Evolutionary conservation across 1,140 invertebrate species (phyloP), one percentile per base, ranked within the genome.

Genomic region (Papilio helenus): DNA sequence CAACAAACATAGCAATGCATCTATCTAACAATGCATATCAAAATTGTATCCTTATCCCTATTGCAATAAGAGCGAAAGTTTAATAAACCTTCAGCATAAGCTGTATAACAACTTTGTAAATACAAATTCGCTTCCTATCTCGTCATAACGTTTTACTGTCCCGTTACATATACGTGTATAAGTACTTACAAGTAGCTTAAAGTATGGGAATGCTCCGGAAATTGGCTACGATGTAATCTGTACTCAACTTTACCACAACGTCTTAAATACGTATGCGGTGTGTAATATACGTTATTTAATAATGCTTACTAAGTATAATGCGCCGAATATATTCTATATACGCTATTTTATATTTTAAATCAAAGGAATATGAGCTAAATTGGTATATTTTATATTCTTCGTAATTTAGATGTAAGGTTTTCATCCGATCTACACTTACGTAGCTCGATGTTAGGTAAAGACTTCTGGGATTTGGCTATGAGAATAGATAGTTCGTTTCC

Each of bases 131-230:
- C 85, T 86, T 88, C 87, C 86, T 88, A 89, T 90, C 88, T 90
- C 84, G 86, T 88, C 88, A 90, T 92, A 90, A 90, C 85, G 84
- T 92, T 92, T 89, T 90, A 90, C 84, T 86, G 86, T 86, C 84
- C 81, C 83, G 80, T 86, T 87, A 87, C 80, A 71, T 84, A 84
- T 81, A 81, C 68, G 81, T 81, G 73, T 29, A 72, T 82, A 85
- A 82, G 79, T 82, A 87, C 77, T 80, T 82, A 84, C 81, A 84
- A 87, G 85, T 85, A 79, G 79, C 82, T 86, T 87, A 81, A 81
- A 82, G 83, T 85, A 89, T 83, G 84, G 72, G 83, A 85, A 89
- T 89, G 83, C 86, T 85, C 85, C 79, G 88, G 89, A 90, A 88
- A 89, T 90, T 89, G 87, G 86, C 84, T 88, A 83, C 81, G 71